A percentile compares a stretch with the other conserved stretches of the same genome.
phyloP scores from a whole-genome alignment of 2,888 invertebrate genomes.

The Idaea straminata region DNA sequence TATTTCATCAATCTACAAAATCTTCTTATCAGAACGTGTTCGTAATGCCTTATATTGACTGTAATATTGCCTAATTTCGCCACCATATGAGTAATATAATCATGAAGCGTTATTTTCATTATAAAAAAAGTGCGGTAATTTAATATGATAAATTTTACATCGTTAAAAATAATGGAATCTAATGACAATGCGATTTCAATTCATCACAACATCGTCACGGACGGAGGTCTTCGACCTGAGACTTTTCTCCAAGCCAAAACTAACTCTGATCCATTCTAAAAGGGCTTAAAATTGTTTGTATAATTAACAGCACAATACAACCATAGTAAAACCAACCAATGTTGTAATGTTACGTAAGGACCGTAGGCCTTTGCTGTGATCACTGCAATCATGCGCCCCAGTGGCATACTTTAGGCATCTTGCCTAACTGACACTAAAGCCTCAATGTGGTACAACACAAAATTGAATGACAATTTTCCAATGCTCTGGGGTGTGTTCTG shows the following conservation, averaged over 20 bases:
- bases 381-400: slow-evolving; percentile 39
- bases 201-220: slow-evolving; percentile 28
- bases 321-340: slow-evolving; percentile 30
- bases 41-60: no score
- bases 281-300: slow-evolving; percentile 25
- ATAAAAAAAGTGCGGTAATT: no score
- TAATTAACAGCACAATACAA: slow-evolving; percentile 5
- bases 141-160: background rate
- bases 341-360: slow-evolving; percentile 54
- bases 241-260: slow-evolving; percentile 12
- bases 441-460: slow-evolving; percentile 17
- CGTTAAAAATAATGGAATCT: slow-evolving; percentile 10
- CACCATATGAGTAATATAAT: background rate
- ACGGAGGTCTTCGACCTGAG: slow-evolving; percentile 40
- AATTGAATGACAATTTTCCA: slow-evolving; percentile 10
- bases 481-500: slow-evolving; percentile 18
- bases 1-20: slow-evolving; percentile 16
- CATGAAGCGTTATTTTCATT: no score
- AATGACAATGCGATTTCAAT: slow-evolving; percentile 32
- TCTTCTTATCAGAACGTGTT: slow-evolving; percentile 19
- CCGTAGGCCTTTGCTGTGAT: slow-evolving; percentile 40
- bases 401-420: slow-evolving; percentile 50
- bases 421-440: slow-evolving; percentile 31
- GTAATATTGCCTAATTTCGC: background rate
- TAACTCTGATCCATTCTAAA: slow-evolving; percentile 6